phyloP scores from a whole-genome alignment of 2,113 vertebrate species.

The Ciconia stormi region DNA sequence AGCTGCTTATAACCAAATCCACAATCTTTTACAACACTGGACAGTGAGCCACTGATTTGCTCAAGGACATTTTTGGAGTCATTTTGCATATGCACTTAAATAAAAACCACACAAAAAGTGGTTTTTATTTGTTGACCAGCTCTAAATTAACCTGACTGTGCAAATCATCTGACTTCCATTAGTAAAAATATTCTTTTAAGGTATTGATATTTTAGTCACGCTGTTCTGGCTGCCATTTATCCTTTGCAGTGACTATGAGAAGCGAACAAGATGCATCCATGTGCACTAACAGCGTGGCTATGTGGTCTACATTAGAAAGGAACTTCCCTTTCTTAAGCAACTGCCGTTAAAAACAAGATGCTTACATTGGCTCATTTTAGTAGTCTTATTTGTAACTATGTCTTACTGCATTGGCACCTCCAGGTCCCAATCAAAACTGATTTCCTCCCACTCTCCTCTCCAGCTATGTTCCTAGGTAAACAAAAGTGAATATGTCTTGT shows the following conservation, averaged over 20 bases:
- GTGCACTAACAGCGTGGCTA: background rate
- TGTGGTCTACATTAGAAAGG: background rate
- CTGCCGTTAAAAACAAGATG: background rate
- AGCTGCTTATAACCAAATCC: background rate
- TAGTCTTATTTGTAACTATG: background rate
- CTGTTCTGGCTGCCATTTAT: background rate
- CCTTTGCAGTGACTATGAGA: background rate
- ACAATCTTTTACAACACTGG: background rate
- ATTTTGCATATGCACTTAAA: background rate
- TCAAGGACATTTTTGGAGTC: background rate
- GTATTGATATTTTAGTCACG: background rate
- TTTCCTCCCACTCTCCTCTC: background rate
- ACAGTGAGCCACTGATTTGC: background rate
- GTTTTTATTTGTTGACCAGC: background rate
- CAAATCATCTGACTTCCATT: background rate
- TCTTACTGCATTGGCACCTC: background rate
- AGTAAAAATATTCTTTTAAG: background rate
- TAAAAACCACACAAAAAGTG: too few relatives aligned
- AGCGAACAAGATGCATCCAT: background rate
- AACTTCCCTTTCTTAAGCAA: background rate
- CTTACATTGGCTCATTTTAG: background rate
- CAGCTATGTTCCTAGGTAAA: background rate
- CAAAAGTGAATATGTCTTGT: background rate
- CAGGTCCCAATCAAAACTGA: background rate
- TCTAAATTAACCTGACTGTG: background rate